Percentiles rank a stretch among this genome's conserved stretches.
These are phyloP conservation scores for Deroplatys truncata DNA, from an alignment of 2,888 invertebrate species.

Conservation along the genomic window DNA sequence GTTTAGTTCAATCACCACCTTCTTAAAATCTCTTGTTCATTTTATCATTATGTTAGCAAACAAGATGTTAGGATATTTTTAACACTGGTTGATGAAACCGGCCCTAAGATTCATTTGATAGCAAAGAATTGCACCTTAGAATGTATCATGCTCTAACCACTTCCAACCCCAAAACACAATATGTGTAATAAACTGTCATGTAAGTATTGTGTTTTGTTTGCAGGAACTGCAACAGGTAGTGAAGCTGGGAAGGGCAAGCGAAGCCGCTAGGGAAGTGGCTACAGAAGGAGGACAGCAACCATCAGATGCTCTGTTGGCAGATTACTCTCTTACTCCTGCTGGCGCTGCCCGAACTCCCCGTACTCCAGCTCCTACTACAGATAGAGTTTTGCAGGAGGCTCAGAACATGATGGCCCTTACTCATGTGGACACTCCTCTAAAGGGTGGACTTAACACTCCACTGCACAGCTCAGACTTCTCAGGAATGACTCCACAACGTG, in stretches of 20 bases:
- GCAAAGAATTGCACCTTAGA: no score
- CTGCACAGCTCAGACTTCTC: constrained; percentile 85
- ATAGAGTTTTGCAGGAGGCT: constrained; percentile 86
- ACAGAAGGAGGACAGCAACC: constrained; percentile 67
- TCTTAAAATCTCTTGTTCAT: no score
- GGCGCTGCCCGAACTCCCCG: constrained; percentile 64
- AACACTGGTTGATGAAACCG: no score
- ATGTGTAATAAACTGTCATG: no score
- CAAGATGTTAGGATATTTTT: no score
- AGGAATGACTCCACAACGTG: constrained; percentile 71
- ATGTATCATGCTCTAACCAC: no score
- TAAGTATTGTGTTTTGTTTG: not conserved
- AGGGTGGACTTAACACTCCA: constrained; percentile 90
- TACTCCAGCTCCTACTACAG: constrained; percentile 80
- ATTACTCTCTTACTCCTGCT: constrained; percentile 78
- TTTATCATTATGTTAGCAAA: no score
- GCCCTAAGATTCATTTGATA: no score
- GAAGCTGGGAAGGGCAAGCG: constrained; percentile 85
- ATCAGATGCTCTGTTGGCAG: constrained; percentile 83
- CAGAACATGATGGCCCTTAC: constrained; percentile 98
- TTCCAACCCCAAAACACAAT: no score
- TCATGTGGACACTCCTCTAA: constrained; percentile 95
- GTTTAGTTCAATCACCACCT: no score
- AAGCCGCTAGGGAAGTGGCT: constrained; percentile 62
- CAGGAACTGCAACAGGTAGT: constrained; percentile 86